Percentiles rank a stretch among this genome's conserved stretches.
Conservation (phyloP, 2,113 vertebrate genomes). For the Ceyx margarethae region DNA sequence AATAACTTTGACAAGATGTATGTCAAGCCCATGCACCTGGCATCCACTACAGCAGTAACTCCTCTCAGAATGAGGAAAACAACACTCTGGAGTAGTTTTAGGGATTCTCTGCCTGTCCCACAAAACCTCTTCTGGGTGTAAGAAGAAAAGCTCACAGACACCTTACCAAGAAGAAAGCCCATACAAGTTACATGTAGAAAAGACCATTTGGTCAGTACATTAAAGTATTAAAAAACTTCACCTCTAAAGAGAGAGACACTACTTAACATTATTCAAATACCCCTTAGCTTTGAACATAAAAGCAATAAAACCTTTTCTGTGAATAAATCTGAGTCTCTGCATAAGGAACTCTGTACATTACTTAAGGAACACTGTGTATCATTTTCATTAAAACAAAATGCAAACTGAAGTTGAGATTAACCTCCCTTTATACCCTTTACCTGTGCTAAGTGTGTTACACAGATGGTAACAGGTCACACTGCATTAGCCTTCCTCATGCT, state of each 20-base stretch:
- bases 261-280: background rate
- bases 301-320: background rate
- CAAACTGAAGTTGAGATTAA: background rate
- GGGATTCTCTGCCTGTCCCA: background rate
- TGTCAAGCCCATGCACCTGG: background rate
- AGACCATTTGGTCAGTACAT: background rate
- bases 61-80: background rate
- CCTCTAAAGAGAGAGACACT: background rate
- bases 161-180: background rate
- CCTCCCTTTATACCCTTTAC: background rate
- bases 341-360: background rate
- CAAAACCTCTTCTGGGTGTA: background rate
- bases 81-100: background rate
- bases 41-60: background rate
- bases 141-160: background rate
- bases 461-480: background rate
- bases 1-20: background rate
- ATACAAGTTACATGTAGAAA: background rate
- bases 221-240: background rate
- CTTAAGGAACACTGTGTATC: background rate
- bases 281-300: background rate
- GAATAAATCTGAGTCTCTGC: background rate
- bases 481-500: background rate
- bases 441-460: accelerated
- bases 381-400: background rate